Evolutionary conservation across 2,113 vertebrate genomes (phyloP).

Genomic region (Dendropsophus ebraccatus): DNA sequence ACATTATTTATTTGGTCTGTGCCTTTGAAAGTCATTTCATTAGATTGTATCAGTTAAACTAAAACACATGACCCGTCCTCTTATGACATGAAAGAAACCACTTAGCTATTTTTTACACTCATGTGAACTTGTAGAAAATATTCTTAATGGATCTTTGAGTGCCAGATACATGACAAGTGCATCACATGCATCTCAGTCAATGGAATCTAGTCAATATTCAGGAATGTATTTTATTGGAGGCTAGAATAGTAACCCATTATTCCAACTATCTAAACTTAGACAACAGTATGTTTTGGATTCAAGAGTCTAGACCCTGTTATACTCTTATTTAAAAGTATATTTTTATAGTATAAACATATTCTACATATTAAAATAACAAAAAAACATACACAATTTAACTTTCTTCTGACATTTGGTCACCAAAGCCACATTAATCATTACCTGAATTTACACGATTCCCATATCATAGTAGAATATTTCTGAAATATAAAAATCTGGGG

Average conservation of each 20-base stretch:
- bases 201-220: conserved; percentile 77
- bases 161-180: conserved; percentile 68
- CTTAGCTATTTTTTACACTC: conserved; percentile 64
- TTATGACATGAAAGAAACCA: conserved; percentile 76
- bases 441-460: too few species aligned
- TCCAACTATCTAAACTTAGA: neutral
- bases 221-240: conserved; percentile 79
- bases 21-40: conserved; percentile 84
- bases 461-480: too few species aligned
- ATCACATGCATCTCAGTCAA: conserved; percentile 74
- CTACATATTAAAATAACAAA: neutral
- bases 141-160: conserved; percentile 69
- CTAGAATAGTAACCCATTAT: conserved; percentile 69
- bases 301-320: neutral
- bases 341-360: neutral
- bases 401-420: too few species aligned
- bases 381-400: too few species aligned
- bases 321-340: neutral
- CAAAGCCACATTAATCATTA: too few species aligned
- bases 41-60: conserved; percentile 82
- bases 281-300: neutral
- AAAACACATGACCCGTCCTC: conserved; percentile 77
- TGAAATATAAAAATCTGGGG: too few species aligned
- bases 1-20: conserved; percentile 75
- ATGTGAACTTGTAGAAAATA: conserved; percentile 70